phyloP scores from a whole-genome alignment of 2,113 vertebrate genomes.

The Meleagris gallopavo region DNA sequence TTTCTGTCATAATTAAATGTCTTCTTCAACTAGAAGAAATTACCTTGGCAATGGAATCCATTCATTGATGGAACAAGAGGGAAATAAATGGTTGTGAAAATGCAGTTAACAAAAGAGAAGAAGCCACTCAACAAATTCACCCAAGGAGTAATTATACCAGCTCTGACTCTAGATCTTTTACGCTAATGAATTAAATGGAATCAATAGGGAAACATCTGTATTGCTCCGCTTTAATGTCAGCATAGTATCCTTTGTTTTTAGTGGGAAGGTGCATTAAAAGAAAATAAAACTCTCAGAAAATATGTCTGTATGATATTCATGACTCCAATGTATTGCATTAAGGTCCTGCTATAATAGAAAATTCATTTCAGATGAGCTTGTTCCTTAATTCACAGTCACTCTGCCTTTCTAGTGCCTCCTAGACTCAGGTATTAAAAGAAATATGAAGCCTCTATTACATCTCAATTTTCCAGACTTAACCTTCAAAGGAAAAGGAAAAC shows the following conservation, averaged over 20 bases:
- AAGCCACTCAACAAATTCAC: constrained; percentile 8
- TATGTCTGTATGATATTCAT: constrained; percentile 56
- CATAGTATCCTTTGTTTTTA: neutral
- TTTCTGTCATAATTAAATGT: neutral
- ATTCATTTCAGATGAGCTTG: constrained; percentile 72
- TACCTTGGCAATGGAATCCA: neutral
- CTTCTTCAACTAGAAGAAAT: neutral
- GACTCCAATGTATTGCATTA: constrained; percentile 61
- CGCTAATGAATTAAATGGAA: neutral
- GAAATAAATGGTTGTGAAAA: constrained; percentile 19
- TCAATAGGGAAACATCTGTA: neutral
- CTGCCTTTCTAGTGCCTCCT: constrained; percentile 68
- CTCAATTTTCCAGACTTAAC: constrained; percentile 69
- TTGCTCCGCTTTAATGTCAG: neutral
- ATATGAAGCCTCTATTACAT: constrained; percentile 68
- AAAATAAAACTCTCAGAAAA: constrained; percentile 30
- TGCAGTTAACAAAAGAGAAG: neutral
- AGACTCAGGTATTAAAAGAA: constrained; percentile 66
- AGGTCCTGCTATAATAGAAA: constrained; percentile 74
- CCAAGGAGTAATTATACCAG: neutral
- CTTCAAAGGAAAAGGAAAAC: constrained; percentile 63
- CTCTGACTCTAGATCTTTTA: neutral
- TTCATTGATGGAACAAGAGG: neutral
- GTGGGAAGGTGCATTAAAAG: constrained; percentile 25
- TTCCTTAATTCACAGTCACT: constrained; percentile 73